Evolutionary conservation across 2,888 invertebrate genomes (phyloP).

Genomic region (Morpho deidamia): DNA sequence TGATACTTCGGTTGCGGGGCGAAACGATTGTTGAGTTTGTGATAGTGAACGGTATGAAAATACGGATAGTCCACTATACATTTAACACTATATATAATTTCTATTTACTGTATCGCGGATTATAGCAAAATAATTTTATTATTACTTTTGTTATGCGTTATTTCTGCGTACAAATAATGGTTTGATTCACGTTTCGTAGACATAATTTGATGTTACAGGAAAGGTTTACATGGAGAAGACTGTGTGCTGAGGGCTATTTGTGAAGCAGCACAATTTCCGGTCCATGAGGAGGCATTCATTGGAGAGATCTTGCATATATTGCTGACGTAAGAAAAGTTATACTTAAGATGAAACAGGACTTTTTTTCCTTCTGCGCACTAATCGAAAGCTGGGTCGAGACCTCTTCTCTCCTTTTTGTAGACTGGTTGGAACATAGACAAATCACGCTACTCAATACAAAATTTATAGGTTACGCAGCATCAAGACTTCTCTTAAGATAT

Average conservation of each 20-base stretch:
- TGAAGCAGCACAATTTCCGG: conserved; percentile 83
- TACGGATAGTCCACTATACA: too few relatives aligned
- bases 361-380: too few relatives aligned
- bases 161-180: too few relatives aligned
- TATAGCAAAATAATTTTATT: too few relatives aligned
- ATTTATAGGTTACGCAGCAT: background rate
- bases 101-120: too few relatives aligned
- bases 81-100: too few relatives aligned
- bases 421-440: background rate
- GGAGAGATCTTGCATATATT: conserved; percentile 85
- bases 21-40: too few relatives aligned
- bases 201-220: conserved; percentile 75
- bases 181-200: too few relatives aligned
- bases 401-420: background rate
- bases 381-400: background rate
- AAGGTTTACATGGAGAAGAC: conserved; percentile 80
- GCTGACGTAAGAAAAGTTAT: conserved; percentile 81
- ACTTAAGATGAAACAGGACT: background rate
- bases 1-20: too few relatives aligned
- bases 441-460: background rate
- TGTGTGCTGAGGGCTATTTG: conserved; percentile 87
- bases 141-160: too few relatives aligned
- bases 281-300: conserved; percentile 83
- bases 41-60: too few relatives aligned
- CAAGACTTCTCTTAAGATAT: background rate